Conservation (phyloP, 2,797 vertebrate genomes). For the Xiphophorus birchmanni region DNA sequence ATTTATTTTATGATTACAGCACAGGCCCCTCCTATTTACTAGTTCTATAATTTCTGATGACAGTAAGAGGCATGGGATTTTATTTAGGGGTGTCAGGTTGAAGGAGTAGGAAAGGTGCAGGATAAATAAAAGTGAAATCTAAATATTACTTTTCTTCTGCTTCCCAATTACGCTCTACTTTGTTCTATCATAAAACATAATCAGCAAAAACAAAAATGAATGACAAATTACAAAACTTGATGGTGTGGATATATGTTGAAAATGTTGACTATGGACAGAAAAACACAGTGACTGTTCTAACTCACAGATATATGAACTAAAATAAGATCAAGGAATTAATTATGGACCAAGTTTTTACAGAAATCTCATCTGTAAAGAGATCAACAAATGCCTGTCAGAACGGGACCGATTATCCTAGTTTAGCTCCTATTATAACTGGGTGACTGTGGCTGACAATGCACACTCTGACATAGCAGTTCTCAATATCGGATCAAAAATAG, state of each 20-base stretch:
- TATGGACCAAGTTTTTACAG: not conserved
- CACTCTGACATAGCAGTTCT: slow-evolving; percentile 16
- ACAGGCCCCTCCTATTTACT: not conserved
- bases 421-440: slow-evolving; percentile 5
- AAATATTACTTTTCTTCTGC: no score
- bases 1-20: not conserved
- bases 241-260: not conserved
- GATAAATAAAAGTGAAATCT: no score
- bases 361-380: slow-evolving; percentile 41
- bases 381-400: slow-evolving; percentile 39
- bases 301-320: slow-evolving; percentile 4
- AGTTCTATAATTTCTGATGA: not conserved
- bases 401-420: slow-evolving; percentile 29
- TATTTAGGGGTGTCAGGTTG: not conserved
- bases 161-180: not conserved
- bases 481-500: not conserved
- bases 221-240: not conserved
- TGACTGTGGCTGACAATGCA: slow-evolving; percentile 8
- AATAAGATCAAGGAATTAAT: slow-evolving; percentile 7
- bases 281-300: slow-evolving; percentile 11
- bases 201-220: not conserved
- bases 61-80: not conserved
- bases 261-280: not conserved
- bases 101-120: not conserved
- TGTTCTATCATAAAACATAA: not conserved